A percentile compares a stretch with the other conserved stretches of the same genome.
Evolutionary conservation across 30 jellyfish, hydroid and myxozoan species (phyloP).

Genomic region (Mastigias papua): DNA sequence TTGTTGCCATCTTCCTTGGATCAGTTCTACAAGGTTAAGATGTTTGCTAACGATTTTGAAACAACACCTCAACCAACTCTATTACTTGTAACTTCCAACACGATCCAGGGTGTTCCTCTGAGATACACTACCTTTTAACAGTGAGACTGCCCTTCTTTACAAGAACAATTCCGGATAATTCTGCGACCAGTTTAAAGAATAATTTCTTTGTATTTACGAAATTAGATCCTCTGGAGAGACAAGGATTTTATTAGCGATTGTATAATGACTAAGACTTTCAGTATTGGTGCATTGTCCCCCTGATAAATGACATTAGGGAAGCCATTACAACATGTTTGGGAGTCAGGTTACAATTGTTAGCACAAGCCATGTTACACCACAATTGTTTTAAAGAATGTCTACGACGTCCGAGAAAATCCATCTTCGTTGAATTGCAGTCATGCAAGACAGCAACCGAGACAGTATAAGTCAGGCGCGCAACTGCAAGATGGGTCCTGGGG

Average conservation of each 20-base stretch:
- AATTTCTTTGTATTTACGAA: background rate
- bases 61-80: background rate
- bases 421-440: slow-evolving; percentile 9
- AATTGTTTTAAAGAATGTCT: slow-evolving; percentile 33
- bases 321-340: slow-evolving; percentile 5
- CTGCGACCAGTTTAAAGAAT: background rate
- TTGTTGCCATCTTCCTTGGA: slow-evolving; percentile 76
- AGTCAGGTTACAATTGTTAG: slow-evolving; percentile 54
- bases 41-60: background rate
- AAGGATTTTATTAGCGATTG: background rate
- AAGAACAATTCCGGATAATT: background rate
- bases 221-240: slow-evolving; percentile 12
- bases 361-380: slow-evolving; percentile 23
- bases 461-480: background rate
- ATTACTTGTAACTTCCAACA: background rate
- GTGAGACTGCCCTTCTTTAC: background rate
- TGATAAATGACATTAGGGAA: background rate
- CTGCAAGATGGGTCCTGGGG: too few relatives aligned
- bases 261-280: background rate
- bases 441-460: slow-evolving; percentile 19
- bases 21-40: background rate
- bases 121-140: background rate
- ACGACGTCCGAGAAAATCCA: slow-evolving; percentile 7
- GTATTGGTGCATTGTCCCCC: slow-evolving; percentile 65
- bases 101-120: slow-evolving; percentile 37